phyloP scores from a whole-genome alignment of 2,888 invertebrate species.

The Sepioteuthis lessoniana region DNA sequence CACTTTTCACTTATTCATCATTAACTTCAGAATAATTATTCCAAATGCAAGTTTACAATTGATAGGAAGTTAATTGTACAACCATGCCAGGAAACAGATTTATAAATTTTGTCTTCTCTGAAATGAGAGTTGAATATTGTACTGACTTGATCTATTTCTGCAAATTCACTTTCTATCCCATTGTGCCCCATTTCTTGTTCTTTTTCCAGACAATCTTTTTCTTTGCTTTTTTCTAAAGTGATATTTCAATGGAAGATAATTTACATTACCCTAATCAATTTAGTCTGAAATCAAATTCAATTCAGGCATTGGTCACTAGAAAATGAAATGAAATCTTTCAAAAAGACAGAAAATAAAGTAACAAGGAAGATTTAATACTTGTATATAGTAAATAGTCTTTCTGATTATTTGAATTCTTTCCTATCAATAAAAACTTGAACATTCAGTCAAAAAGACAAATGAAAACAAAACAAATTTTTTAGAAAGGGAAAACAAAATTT shows the following conservation, averaged over 20 bases:
- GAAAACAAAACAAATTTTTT: too few species aligned
- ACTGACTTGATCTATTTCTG: neutral
- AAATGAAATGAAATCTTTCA: neutral
- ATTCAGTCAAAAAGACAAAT: too few species aligned
- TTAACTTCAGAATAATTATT: too few species aligned
- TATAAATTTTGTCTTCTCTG: neutral
- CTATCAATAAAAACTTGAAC: too few species aligned
- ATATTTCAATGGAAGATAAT: neutral
- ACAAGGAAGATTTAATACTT: neutral
- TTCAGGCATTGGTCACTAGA: neutral
- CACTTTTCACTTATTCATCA: too few species aligned
- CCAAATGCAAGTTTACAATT: neutral
- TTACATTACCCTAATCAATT: neutral
- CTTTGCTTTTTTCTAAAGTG: neutral
- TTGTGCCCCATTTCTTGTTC: too few species aligned
- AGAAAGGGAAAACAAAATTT: too few species aligned
- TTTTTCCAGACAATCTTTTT: neutral
- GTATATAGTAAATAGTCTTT: too few species aligned
- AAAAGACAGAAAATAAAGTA: neutral
- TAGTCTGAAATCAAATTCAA: neutral
- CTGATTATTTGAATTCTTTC: too few species aligned
- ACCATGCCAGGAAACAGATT: neutral
- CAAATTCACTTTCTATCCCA: too few species aligned
- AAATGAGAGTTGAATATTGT: neutral
- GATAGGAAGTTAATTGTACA: neutral